Base-by-base conservation (phyloP, 2,797 vertebrate species). In the Peromyscus eremicus region DNA sequence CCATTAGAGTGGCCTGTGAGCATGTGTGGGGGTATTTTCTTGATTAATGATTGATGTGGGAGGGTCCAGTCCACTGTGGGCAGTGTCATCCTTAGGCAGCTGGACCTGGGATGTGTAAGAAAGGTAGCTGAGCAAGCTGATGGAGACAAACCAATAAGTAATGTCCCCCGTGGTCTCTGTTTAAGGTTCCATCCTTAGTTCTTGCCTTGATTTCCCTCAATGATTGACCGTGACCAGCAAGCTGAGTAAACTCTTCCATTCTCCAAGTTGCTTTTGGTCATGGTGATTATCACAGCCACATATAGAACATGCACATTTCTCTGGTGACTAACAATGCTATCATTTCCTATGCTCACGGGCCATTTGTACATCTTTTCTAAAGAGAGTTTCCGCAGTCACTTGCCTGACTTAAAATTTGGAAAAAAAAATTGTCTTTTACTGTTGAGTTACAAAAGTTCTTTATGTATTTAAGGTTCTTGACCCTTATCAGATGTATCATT, bases 301-400 rank as follows among this genome's bases (percentile, higher is more conserved):
- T n/a, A 23, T 6, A 34, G 64, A n/a, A 68, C 64, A 62, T 29
- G 34, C 60, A 71, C 29, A 62, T 79, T 90, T 55, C 77, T 70
- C 19, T 34, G 76, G 16, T 81, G 75, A 93, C 71, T 82, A 91
- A 85, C 6, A 6, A 84, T 55, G 40, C 60, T 79, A 4, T 91
- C 52, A 91, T 87, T 90, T 92, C 70, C 68, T 81, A 21, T n/a
- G 16, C 34, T 80, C 92, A 55, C 52, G 71, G 83, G 62, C 40
- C 84, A 34, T 89, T 89, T 70, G 27, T 55, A 37, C 62, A 17
- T 82, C 46, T 80, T 60, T 60, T 66, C 84, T 49, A 32, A 84
- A 49, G 73, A 94, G 75, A 49, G 13, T 80, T 52, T 64, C 32
- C 37, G 2, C 40, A 83, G 71, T 70, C n/a, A 29, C 80, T 87